Base-by-base conservation (phyloP, 2,888 invertebrate species). In the Harpalus rufipes region DNA sequence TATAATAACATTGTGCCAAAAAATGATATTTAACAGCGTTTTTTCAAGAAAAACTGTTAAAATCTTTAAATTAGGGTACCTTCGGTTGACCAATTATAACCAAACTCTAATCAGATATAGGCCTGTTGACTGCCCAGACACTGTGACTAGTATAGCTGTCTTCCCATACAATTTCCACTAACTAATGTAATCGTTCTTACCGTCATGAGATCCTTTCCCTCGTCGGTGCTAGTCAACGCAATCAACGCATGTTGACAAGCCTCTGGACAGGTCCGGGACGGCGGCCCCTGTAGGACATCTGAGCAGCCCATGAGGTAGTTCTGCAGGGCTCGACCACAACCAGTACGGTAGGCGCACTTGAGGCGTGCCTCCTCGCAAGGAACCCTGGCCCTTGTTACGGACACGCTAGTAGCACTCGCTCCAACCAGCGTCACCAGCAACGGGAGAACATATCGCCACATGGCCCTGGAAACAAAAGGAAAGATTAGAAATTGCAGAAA, bases 201-300 rank as follows among this genome's bases (percentile, higher is more conserved):
- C 89, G 93, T 94, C 94, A 95, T 95, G 14, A 97, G 93, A 86
- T 94, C 94, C 88, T 95, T 94, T 80, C 96, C 96, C 89, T 96
- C 96, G 80, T 95, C 95, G 0, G 96, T 96, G 32, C 96, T 95
- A 0, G 95, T 95, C 63, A 97, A 92, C 0, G 96, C 96, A 63
- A 96, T 95, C 58, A 97, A 92, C 0, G 96, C 95, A 89, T 95
- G 94, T 88, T 95, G 94, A 90, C 97, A 97, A 79, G 93, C 92
- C 88, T 94, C 94, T 0, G 96, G 95, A 89, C 97, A 97, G 81
- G 90, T 90, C 86, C 86, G 91, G 86, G 90, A 89, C 87, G 85
- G 89, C 84, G 88, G 91, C 39, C 94, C 93, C 68, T 94, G 93
- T 51, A 96, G 92, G 44, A 95, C 94, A 5, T 93, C 93, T 7